Evolutionary conservation across 2,888 invertebrate species (phyloP), one percentile per base, ranked within the genome.

Genomic region (Drosophila parthenogenetica): DNA sequence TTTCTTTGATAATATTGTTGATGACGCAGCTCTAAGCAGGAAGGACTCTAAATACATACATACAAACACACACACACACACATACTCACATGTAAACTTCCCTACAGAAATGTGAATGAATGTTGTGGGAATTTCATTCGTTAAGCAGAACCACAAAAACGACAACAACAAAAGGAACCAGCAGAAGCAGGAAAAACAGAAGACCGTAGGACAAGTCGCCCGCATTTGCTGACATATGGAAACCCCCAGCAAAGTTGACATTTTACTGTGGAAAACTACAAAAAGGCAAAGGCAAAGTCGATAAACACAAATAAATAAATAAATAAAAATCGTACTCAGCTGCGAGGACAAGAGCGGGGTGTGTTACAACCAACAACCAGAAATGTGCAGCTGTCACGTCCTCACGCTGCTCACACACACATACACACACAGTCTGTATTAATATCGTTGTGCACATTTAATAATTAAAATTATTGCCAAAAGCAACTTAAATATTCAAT

Each of bases 401-500:
- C 11, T 32, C 17, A 53, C 29, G 7, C 29, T 29, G 29, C 22
- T 22, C n/a, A 51, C 40, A 25, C 10, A n/a, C 50, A 35, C 32
- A 59, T 13, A 54, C 10, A 14, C 5, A 54, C 11, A 48, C 53
- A 72, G 48, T 19, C 53, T 46, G 29, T 46, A 60, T 42, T 13
- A 2, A 46, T 62, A 65, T 68, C 66, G 58, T 68, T 62, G 50
- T 50, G 42, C 8, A 50, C 17, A 69, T 43, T 70, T 40, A 62
- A 57, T 39, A 48, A 49, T 59, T 48, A 50, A 75, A 22, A 35
- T 40, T 53, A 64, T 53, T 60, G 50, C 62, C 80, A 51, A 79
- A 73, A 84, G 66, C 60, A 80, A 67, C 50, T 81, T 81, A 78
- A 81, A 81, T 78, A 85, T 81, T 82, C 85, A 89, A 87, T 75